phyloP scores from a whole-genome alignment of 2,797 vertebrate genomes.

The Tragopan temminckii region DNA sequence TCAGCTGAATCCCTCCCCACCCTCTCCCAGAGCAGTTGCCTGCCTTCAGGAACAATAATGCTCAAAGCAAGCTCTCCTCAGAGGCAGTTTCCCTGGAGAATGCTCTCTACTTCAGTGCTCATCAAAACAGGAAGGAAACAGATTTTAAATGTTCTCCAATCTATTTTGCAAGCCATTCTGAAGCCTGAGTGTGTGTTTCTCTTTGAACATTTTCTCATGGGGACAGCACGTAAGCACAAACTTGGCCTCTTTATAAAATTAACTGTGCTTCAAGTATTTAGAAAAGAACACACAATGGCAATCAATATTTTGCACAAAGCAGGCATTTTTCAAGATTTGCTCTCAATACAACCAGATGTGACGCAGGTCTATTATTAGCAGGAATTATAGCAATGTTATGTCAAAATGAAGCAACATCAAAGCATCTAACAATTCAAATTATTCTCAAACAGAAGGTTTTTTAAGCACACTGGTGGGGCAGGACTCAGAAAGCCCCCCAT shows the following conservation, averaged over 20 bases:
- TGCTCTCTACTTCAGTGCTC: not conserved
- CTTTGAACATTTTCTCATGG: not conserved
- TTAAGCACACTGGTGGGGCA: rapidly evolving
- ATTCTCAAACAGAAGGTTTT: not conserved
- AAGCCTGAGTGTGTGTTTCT: not conserved
- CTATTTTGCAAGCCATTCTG: not conserved
- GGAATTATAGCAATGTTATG: not conserved
- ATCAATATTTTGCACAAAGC: not conserved
- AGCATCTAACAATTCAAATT: not conserved
- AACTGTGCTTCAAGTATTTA: not conserved
- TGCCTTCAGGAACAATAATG: not conserved
- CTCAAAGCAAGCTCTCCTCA: not conserved
- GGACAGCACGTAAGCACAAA: not conserved
- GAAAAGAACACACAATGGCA: not conserved
- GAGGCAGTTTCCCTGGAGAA: not conserved
- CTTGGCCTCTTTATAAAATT: not conserved
- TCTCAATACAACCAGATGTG: not conserved
- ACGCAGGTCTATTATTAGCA: not conserved
- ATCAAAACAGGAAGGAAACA: not conserved
- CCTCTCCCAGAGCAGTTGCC: not conserved
- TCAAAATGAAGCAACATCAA: not conserved
- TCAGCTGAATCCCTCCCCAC: not conserved
- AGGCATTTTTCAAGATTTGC: not conserved
- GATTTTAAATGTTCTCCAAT: not conserved
- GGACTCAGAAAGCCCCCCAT: not conserved